These are phyloP conservation scores for Amphiprion ocellaris DNA, from an alignment of 2,113 vertebrate species.

Conservation along the genomic window DNA sequence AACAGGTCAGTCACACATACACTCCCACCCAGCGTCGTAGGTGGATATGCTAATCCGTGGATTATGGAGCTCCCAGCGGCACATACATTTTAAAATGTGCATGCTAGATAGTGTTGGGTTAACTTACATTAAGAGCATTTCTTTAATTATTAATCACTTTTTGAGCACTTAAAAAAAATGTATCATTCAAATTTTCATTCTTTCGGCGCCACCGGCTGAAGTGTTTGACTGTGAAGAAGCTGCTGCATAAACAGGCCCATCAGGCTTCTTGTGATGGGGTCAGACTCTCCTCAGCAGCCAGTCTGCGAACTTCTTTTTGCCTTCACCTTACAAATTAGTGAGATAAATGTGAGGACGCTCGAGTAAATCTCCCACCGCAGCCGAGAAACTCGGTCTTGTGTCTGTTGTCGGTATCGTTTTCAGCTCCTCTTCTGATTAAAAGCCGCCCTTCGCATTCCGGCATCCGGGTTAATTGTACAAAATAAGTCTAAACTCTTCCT, in stretches of 20 bases:
- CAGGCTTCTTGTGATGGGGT: conserved; percentile 30
- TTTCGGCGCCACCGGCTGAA: conserved; percentile 35
- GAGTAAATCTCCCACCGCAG: conserved; percentile 12
- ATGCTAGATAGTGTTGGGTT: conserved; percentile 35
- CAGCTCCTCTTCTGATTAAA: conserved; percentile 24
- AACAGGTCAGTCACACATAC: conserved; percentile 66
- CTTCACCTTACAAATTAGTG: conserved; percentile 27
- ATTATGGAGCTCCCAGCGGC: conserved; percentile 54
- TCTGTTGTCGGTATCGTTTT: conserved; percentile 26
- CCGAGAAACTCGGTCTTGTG: conserved; percentile 5
- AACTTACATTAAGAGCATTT: conserved; percentile 50
- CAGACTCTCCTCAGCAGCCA: conserved; percentile 18
- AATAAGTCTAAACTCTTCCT: conserved; percentile 26
- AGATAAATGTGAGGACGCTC: conserved; percentile 15
- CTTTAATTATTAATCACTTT: conserved; percentile 59
- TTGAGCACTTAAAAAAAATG: conserved; percentile 43
- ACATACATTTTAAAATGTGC: conserved; percentile 55
- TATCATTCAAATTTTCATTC: conserved; percentile 40
- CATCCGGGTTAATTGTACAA: conserved; percentile 42
- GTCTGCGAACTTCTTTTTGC: background rate
- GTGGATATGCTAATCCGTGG: conserved; percentile 51
- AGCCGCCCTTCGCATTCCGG: conserved; percentile 14
- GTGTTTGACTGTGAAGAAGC: conserved; percentile 26
- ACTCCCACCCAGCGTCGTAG: conserved; percentile 17
- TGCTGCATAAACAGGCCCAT: background rate